A percentile compares a stretch with the other conserved stretches of the same genome.
phyloP scores from a whole-genome alignment of 2,797 vertebrate species.

The Molothrus aeneus region DNA sequence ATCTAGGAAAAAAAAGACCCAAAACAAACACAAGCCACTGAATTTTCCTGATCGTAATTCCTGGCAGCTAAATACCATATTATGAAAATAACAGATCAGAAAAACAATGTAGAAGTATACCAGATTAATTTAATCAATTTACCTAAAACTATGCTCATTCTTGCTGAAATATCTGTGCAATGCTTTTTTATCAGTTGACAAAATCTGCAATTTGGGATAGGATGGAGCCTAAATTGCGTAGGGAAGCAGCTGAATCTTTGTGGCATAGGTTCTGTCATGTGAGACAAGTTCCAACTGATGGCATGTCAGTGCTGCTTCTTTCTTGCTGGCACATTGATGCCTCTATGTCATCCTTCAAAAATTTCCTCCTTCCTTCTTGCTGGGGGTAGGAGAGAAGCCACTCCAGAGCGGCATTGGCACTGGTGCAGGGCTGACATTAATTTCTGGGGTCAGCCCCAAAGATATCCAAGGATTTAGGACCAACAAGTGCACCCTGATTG shows the following conservation, averaged over 20 bases:
- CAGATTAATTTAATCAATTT: neutral
- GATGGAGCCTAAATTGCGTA: fast-evolving
- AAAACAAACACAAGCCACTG: neutral
- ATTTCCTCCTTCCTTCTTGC: neutral
- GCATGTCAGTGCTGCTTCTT: neutral
- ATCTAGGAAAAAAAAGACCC: neutral
- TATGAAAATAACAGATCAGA: neutral
- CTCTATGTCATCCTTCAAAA: neutral
- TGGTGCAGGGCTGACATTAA: neutral
- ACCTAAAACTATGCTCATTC: neutral
- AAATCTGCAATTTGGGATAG: neutral
- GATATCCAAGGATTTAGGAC: fast-evolving
- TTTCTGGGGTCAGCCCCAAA: neutral
- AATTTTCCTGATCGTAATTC: neutral
- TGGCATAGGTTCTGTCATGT: neutral
- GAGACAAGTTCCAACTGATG: neutral
- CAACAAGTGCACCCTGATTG: neutral
- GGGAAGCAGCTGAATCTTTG: neutral
- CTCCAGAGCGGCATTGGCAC: fast-evolving
- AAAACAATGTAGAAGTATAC: neutral
- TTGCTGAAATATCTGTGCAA: neutral
- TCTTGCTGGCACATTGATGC: neutral
- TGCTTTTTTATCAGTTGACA: neutral
- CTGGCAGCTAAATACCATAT: neutral
- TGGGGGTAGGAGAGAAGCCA: neutral